Base-by-base conservation (phyloP, 2,888 invertebrate genomes). In the Pyralis farinalis region DNA sequence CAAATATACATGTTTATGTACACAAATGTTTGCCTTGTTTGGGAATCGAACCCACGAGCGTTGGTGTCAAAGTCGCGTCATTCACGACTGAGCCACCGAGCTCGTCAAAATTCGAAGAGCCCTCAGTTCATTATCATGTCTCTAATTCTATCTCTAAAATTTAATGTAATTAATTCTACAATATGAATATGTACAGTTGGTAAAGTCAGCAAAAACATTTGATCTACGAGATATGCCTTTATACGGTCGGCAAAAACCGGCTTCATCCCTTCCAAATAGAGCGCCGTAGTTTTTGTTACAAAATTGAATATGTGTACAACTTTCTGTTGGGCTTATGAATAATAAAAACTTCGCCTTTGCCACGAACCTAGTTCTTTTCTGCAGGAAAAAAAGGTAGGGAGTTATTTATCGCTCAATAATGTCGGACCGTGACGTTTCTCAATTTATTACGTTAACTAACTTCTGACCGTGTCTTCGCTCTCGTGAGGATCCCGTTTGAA, bases 221-320 rank as follows among this genome's bases (percentile, higher is more conserved):
- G 25, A 32, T 27, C 27, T 27, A 39, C 1, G 38, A 10, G 27
- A 25, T 12, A 31, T n/a, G 6, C 32, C 27, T 33, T 11, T 22
- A 7, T 31, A 11, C 16, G 10, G 27, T 20, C 10, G 7, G 21
- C 37, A 46, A 46, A 47, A 52, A 42, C 43, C 46, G 40, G 33
- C 37, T 27, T 40, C 34, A 30, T 27, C 43, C 46, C 43, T 41
- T 38, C 11, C 34, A 34, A 32, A 35, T 11, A 27, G 42, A 9
- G 9, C 25, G n/a, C 11, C 7, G 12, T n/a, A 25, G 34, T 45
- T 52, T 49, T 47, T 46, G 51, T 42, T 32, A n/a, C 10, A 33
- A 16, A 37, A 43, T 42, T 47, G 46, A 52, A 47, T 49, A 45
- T 38, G 39, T 44, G 35, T 29, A 42, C 42, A 40, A 33, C 33